Percentiles rank a stretch among this genome's conserved stretches.
Conservation (phyloP, 2,888 invertebrate species). For the Laothoe populi region DNA sequence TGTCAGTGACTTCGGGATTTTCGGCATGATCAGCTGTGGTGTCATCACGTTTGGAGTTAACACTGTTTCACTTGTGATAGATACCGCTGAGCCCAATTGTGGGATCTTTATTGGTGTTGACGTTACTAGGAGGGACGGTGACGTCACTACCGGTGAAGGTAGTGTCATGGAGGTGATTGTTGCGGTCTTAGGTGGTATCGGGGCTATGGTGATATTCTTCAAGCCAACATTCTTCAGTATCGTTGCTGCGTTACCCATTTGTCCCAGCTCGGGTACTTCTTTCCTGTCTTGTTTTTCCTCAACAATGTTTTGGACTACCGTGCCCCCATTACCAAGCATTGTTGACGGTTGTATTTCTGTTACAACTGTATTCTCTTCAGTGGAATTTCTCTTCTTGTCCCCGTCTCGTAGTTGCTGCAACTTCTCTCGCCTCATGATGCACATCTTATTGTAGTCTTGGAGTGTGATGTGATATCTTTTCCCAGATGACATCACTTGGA, state of each 20-base stretch:
- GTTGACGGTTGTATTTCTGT: slow-evolving; percentile 72
- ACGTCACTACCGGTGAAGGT: slow-evolving; percentile 52
- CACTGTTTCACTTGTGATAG: slow-evolving; percentile 64
- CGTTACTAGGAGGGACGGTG: slow-evolving; percentile 49
- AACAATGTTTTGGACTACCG: slow-evolving; percentile 59
- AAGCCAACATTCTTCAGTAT: slow-evolving; percentile 79
- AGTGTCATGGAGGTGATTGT: slow-evolving; percentile 68
- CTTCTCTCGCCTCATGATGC: slow-evolving; percentile 88
- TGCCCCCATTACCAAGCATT: slow-evolving; percentile 72
- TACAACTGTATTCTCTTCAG: slow-evolving; percentile 58
- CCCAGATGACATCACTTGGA: slow-evolving; percentile 91
- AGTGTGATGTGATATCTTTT: slow-evolving; percentile 91
- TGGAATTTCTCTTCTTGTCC: slow-evolving; percentile 52
- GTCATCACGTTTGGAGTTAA: slow-evolving; percentile 53
- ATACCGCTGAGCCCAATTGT: slow-evolving; percentile 63
- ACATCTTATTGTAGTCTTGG: slow-evolving; percentile 92
- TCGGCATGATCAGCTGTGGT: slow-evolving; percentile 85
- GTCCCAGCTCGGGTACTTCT: slow-evolving; percentile 50
- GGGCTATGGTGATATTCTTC: slow-evolving; percentile 80
- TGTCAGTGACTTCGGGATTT: slow-evolving; percentile 92
- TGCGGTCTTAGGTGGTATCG: slow-evolving; percentile 71
- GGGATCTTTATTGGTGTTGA: slow-evolving; percentile 65
- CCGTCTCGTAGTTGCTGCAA: slow-evolving; percentile 85
- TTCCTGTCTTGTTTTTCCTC: slow-evolving; percentile 59
- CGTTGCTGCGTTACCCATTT: slow-evolving; percentile 69